phyloP scores from a whole-genome alignment of 2,113 vertebrate genomes.

The Calidris pugnax region DNA sequence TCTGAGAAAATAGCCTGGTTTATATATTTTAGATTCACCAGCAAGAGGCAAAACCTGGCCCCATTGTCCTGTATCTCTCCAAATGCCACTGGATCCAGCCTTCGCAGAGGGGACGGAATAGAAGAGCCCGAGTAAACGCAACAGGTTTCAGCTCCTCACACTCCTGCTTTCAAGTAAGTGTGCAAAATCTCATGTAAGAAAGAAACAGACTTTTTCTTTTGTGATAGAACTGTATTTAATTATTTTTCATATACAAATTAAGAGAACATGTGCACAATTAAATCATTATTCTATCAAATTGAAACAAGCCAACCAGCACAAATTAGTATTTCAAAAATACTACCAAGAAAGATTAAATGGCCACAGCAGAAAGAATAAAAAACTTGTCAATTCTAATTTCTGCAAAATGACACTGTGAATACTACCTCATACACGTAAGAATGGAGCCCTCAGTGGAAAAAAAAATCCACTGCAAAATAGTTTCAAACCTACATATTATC shows the following conservation, averaged over 20 bases:
- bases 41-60: neutral
- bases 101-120: accelerated
- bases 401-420: neutral
- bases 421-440: neutral
- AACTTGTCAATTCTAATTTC: neutral
- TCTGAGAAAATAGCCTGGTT: neutral
- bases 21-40: neutral
- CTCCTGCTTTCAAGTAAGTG: neutral
- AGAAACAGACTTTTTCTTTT: neutral
- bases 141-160: neutral
- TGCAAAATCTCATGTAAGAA: neutral
- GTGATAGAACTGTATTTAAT: constrained; percentile 30
- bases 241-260: constrained; percentile 10
- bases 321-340: neutral
- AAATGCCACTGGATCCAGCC: accelerated
- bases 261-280: neutral
- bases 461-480: neutral
- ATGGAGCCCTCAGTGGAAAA: neutral
- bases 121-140: neutral
- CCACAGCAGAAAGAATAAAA: neutral
- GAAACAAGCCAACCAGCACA: neutral
- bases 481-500: neutral
- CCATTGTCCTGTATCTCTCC: accelerated
- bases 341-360: neutral
- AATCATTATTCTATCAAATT: neutral